A percentile compares a stretch with the other conserved stretches of the same genome.
Conservation (phyloP, 1,140 invertebrate species). For the Steinernema khuongi region DNA sequence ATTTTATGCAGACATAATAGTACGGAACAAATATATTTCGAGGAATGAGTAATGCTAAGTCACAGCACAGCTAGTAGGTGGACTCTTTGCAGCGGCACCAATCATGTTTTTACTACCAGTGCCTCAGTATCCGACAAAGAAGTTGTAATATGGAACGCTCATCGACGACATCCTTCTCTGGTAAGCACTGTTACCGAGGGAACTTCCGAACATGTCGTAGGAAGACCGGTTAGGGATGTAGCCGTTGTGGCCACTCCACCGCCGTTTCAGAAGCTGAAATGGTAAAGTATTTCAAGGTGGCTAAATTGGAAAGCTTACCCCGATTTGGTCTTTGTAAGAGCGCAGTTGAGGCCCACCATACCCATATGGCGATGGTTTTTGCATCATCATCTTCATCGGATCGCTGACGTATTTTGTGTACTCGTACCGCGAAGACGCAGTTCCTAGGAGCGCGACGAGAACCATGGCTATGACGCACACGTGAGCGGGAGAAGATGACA, state of each 20-base stretch:
- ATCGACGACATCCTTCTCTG: background rate
- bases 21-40: background rate
- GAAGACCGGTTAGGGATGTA: background rate
- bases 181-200: background rate
- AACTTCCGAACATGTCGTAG: background rate
- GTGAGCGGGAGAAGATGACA: slow-evolving; percentile 1
- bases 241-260: background rate
- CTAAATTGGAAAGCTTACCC: background rate
- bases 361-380: background rate
- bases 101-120: too few species aligned
- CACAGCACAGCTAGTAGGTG: background rate
- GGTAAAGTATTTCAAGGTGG: background rate
- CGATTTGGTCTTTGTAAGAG: background rate
- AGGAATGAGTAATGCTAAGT: background rate
- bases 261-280: background rate
- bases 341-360: background rate
- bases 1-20: too few species aligned
- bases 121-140: background rate
- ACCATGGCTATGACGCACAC: background rate
- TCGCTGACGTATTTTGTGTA: slow-evolving; percentile 13
- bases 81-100: too few species aligned
- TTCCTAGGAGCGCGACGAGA: background rate
- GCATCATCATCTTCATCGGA: background rate
- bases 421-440: background rate
- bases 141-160: background rate